phyloP scores from a whole-genome alignment of 1,140 invertebrate genomes.

The Drosophila sucinea region DNA sequence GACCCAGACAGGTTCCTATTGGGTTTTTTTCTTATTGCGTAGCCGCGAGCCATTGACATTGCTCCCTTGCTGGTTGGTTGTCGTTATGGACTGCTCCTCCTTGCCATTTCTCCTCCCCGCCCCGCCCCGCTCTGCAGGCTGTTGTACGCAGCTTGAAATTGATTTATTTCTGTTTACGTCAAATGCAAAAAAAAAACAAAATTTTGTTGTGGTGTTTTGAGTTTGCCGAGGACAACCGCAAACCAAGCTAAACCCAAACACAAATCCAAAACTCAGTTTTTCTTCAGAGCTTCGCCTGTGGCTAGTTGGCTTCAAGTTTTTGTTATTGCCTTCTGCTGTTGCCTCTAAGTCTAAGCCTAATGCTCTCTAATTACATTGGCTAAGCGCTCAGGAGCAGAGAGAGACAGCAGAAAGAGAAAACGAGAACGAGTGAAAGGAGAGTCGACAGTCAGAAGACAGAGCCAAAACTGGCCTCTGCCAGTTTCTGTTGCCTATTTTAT shows the following conservation, averaged over 20 bases:
- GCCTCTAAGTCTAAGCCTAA: slow-evolving; percentile 68
- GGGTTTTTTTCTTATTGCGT: slow-evolving; percentile 29
- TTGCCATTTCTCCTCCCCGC: slow-evolving; percentile 22
- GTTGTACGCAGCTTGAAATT: slow-evolving; percentile 68
- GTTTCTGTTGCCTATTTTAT: slow-evolving; percentile 61
- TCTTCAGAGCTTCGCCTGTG: slow-evolving; percentile 24
- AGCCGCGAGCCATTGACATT: slow-evolving; percentile 58
- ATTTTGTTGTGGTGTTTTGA: slow-evolving; percentile 34
- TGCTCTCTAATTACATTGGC: slow-evolving; percentile 78
- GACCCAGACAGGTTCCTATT: slow-evolving; percentile 1
- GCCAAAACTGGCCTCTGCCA: slow-evolving; percentile 34
- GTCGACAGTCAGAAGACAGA: slow-evolving; percentile 27
- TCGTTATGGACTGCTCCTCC: slow-evolving; percentile 53
- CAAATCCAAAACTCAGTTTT: not conserved
- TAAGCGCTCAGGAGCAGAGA: slow-evolving; percentile 2
- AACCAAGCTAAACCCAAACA: slow-evolving; percentile 15
- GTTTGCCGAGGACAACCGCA: slow-evolving; percentile 12
- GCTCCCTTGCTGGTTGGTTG: slow-evolving; percentile 42
- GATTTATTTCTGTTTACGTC: slow-evolving; percentile 78
- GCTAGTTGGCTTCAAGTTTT: slow-evolving; percentile 47
- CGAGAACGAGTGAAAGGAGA: not conserved
- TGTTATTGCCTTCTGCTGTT: slow-evolving; percentile 49
- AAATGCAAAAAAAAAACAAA: slow-evolving; percentile 53
- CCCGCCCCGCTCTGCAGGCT: not conserved
- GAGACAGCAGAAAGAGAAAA: not conserved